Evolutionary conservation across 2,888 invertebrate genomes (phyloP).

Genomic region (Plemyria rubiginata): DNA sequence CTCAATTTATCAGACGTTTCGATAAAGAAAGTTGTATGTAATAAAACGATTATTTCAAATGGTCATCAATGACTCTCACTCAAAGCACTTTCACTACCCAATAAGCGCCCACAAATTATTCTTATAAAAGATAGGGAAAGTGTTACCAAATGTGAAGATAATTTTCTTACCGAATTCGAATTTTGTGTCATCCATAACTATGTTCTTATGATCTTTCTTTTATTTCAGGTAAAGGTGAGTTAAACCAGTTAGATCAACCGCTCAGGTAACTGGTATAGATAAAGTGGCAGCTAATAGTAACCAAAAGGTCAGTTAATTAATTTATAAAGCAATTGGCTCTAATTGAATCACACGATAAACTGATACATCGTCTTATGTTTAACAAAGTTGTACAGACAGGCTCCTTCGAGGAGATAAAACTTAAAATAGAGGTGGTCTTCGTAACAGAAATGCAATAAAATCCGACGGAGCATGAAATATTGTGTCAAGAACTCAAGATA

Average conservation of each 20-base stretch:
- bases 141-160: conserved; percentile 55
- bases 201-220: conserved; percentile 48
- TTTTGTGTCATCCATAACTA: conserved; percentile 3
- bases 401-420: conserved; percentile 14
- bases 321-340: conserved; percentile 32
- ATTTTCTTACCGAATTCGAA: conserved; percentile 32
- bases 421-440: conserved; percentile 15
- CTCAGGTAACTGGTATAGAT: conserved; percentile 7
- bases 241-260: background rate
- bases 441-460: conserved; percentile 37
- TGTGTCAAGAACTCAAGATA: conserved; percentile 37
- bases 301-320: conserved; percentile 24
- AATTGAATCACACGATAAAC: conserved; percentile 15
- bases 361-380: conserved; percentile 14
- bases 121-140: conserved; percentile 63
- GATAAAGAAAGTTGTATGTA: conserved; percentile 28
- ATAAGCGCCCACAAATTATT: conserved; percentile 59
- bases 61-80: conserved; percentile 50
- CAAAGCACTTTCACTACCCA: conserved; percentile 67
- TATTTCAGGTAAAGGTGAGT: conserved; percentile 80
- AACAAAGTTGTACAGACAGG: conserved; percentile 19
- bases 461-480: conserved; percentile 45
- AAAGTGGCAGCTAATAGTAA: conserved; percentile 12
- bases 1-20: background rate
- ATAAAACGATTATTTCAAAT: conserved; percentile 40